These are phyloP conservation scores for Calcarius lapponicus DNA, from an alignment of 2,797 vertebrate genomes.

Conservation along the genomic window DNA sequence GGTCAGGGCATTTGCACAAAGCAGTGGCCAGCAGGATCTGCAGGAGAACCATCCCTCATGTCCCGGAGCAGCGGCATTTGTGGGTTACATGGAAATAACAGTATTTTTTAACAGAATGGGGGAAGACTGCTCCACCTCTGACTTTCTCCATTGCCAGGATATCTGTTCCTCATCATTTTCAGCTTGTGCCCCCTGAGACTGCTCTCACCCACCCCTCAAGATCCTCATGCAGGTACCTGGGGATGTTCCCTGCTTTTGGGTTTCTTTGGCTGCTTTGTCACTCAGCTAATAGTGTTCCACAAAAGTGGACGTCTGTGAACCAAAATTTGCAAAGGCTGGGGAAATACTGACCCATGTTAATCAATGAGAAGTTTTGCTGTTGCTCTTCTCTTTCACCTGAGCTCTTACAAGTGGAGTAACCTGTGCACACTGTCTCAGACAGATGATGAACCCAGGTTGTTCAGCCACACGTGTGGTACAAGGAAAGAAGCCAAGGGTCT, in stretches of 20 bases:
- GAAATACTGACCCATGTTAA: neutral
- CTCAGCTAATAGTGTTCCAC: neutral
- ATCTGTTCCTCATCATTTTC: neutral
- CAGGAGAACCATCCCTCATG: neutral
- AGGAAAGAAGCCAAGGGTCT: neutral
- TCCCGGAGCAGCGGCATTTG: neutral
- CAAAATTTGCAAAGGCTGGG: neutral
- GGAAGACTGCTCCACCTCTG: neutral
- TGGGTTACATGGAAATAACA: neutral
- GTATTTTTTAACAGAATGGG: neutral
- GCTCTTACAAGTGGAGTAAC: neutral
- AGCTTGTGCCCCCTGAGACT: neutral
- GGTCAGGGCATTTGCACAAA: neutral
- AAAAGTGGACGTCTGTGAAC: rapidly evolving
- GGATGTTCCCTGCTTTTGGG: neutral
- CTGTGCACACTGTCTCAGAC: neutral
- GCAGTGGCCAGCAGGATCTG: neutral
- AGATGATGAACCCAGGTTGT: neutral
- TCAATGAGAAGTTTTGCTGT: neutral
- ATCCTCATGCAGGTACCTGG: neutral
- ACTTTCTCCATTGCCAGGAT: neutral
- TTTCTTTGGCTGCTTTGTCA: neutral
- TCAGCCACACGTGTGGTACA: neutral
- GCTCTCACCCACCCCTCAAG: neutral
- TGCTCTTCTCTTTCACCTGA: neutral